Evolutionary conservation across 2,888 invertebrate genomes (phyloP).

Genomic region (Neria commutata): DNA sequence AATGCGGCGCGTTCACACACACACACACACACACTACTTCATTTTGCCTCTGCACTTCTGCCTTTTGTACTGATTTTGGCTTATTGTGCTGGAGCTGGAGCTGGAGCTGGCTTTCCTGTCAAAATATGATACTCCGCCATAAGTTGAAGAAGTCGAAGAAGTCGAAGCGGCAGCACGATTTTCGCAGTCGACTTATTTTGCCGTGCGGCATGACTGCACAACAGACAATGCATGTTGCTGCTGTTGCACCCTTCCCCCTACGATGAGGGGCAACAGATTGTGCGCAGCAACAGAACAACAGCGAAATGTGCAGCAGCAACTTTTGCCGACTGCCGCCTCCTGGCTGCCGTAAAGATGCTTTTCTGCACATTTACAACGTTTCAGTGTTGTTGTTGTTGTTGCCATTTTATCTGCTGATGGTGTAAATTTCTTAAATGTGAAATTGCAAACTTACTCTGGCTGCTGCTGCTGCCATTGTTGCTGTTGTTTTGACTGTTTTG

Average conservation of each 20-base stretch:
- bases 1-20: too few species aligned
- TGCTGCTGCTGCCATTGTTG: background rate
- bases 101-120: constrained; percentile 46
- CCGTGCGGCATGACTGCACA: constrained; percentile 11
- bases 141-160: constrained; percentile 15
- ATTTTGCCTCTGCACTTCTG: too few species aligned
- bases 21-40: too few species aligned
- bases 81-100: too few species aligned
- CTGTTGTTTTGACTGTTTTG: background rate
- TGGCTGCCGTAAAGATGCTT: constrained; percentile 14
- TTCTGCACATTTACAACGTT: constrained; percentile 27
- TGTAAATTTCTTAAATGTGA: too few species aligned
- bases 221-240: constrained; percentile 5
- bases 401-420: constrained; percentile 23
- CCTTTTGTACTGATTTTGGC: background rate
- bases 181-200: constrained; percentile 2
- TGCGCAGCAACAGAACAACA: constrained; percentile 32
- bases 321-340: background rate
- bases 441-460: too few species aligned
- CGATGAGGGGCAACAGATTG: constrained; percentile 44
- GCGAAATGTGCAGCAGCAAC: background rate
- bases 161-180: background rate
- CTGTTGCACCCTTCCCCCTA: background rate
- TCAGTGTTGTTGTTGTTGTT: constrained; percentile 38
- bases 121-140: constrained; percentile 46